These are phyloP conservation scores for Psilopogon haemacephalus DNA, from an alignment of 2,113 vertebrate genomes.

Conservation along the genomic window DNA sequence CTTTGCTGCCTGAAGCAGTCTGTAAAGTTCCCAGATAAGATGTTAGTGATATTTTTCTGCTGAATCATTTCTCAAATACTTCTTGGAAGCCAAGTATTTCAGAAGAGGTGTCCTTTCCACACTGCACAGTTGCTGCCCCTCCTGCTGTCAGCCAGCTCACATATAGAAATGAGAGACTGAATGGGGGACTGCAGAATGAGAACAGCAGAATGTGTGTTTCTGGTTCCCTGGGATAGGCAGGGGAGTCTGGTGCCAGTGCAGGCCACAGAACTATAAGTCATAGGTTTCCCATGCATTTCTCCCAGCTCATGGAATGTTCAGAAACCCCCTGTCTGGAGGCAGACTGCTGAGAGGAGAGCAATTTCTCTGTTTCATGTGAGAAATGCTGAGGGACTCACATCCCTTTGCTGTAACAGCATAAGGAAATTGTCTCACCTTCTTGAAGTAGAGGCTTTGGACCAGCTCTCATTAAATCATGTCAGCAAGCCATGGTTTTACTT, in stretches of 20 bases:
- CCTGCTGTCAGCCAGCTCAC: not conserved
- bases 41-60: not conserved
- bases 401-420: not conserved
- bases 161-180: not conserved
- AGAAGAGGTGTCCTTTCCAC: not conserved
- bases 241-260: not conserved
- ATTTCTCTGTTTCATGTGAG: not conserved
- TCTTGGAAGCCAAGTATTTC: not conserved
- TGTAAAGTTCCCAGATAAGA: not conserved
- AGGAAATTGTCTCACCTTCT: not conserved
- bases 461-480: not conserved
- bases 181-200: not conserved
- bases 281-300: not conserved
- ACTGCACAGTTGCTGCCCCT: not conserved
- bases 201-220: not conserved
- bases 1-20: not conserved
- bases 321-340: not conserved
- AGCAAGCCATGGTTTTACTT: not conserved
- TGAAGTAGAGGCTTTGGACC: not conserved
- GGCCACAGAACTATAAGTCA: not conserved
- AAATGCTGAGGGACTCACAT: not conserved
- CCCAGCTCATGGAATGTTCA: not conserved
- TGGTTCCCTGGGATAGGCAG: not conserved
- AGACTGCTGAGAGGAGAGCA: not conserved
- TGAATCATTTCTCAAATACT: not conserved